Base-by-base conservation (phyloP, 2,113 vertebrate species). In the Clinocottus analis region DNA sequence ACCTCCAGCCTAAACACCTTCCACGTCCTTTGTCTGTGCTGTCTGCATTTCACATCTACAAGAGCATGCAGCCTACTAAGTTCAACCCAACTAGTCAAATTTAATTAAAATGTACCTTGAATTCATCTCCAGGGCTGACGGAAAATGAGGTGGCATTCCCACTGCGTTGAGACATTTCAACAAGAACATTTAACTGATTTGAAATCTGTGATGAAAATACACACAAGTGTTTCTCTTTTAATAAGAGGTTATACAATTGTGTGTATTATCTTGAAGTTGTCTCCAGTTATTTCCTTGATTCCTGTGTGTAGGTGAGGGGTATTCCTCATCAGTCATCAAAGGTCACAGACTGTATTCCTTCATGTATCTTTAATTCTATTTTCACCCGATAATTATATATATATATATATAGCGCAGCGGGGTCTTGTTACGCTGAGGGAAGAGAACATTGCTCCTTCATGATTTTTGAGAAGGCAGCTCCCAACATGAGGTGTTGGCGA, bases 401-500 rank as follows among this genome's bases (percentile, higher is more conserved):
- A n/a, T n/a, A n/a, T n/a, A n/a, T n/a, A n/a, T n/a, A n/a, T n/a
- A n/a, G 7, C 1, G n/a, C 49, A 45, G 37, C 0, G 17, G 23
- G 0, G 37, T 4, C 5, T 33, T 49, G 3, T 5, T 9, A n/a
- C 4, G 25, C 10, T 39, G 12, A 21, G 2, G 0, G 19, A 43
- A 27, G 39, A n/a, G 12, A 19, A 25, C 41, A 11, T 63, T 39
- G 49, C 3, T 67, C 25, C n/a, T 51, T 13, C 16, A 2, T n/a
- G 17, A 35, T 73, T 17, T 58, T 49, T 59, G 14, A 33, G n/a
- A 11, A 45, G 13, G 33, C 59, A 31, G 13, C 37, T 43, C 37
- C 19, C 21, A 53, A 21, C 29, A 10, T 47, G 49, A 78, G 31
- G 75, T 23, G 72, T 66, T 63, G 66, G 21, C 62, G 41, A 37